Conservation (phyloP, 2,797 vertebrate species). For the Limnodromus scolopaceus region DNA sequence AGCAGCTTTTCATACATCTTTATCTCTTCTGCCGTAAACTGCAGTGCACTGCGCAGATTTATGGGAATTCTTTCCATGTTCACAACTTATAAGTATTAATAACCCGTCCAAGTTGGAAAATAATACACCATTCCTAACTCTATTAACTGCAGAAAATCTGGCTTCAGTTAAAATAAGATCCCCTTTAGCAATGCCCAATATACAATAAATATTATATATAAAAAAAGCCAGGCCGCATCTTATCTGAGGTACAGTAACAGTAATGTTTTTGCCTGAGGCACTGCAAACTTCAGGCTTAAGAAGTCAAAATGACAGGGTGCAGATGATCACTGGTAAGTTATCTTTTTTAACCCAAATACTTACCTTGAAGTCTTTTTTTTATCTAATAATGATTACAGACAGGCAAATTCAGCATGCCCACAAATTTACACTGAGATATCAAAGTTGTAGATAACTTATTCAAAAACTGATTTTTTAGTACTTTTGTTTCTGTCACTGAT, state of each 20-base stretch:
- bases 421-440: not conserved
- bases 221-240: slow-evolving; percentile 58
- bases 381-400: slow-evolving; percentile 53
- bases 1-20: slow-evolving; percentile 54
- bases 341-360: slow-evolving; percentile 61
- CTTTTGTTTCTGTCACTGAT: not conserved
- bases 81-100: slow-evolving; percentile 69
- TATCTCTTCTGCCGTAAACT: slow-evolving; percentile 43
- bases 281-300: slow-evolving; percentile 56
- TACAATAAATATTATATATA: slow-evolving; percentile 58
- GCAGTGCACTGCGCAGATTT: slow-evolving; percentile 53
- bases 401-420: slow-evolving; percentile 36
- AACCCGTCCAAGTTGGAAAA: slow-evolving; percentile 72
- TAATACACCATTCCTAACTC: slow-evolving; percentile 76
- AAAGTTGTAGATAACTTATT: not conserved
- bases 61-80: slow-evolving; percentile 74
- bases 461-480: not conserved
- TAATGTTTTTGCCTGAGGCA: slow-evolving; percentile 65
- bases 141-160: slow-evolving; percentile 74
- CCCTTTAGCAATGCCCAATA: slow-evolving; percentile 69
- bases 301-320: slow-evolving; percentile 68
- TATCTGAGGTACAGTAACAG: slow-evolving; percentile 56
- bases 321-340: slow-evolving; percentile 67
- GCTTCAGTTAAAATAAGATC: slow-evolving; percentile 74
- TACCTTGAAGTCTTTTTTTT: slow-evolving; percentile 45